These are phyloP conservation scores for Nerophis lumbriciformis DNA, from an alignment of 2,113 vertebrate species.

Conservation along the genomic window DNA sequence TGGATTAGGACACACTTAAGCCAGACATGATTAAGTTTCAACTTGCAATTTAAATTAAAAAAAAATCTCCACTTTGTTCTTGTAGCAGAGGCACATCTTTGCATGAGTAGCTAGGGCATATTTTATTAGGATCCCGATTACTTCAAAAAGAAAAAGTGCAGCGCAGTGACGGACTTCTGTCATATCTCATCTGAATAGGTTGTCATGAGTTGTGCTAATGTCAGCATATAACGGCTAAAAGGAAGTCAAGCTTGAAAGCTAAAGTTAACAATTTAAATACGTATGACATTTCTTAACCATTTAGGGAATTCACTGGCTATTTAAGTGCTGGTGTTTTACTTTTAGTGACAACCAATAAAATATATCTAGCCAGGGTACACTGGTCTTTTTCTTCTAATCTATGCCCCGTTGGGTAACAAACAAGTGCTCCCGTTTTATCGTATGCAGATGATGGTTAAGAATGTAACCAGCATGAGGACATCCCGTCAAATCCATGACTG, in stretches of 20 bases:
- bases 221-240: too few species aligned
- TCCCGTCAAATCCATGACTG: conserved; percentile 51
- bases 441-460: too few species aligned
- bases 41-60: background rate
- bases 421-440: background rate
- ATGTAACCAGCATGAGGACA: conserved; percentile 29
- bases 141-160: conserved; percentile 45
- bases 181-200: too few species aligned
- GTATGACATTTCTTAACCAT: too few species aligned
- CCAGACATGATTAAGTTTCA: background rate
- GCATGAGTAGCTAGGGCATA: conserved; percentile 50
- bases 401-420: background rate
- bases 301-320: too few species aligned
- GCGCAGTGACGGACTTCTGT: conserved; percentile 33
- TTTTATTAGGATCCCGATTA: conserved; percentile 33
- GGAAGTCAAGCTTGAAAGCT: too few species aligned
- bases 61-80: background rate
- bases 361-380: too few species aligned
- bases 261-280: too few species aligned
- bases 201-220: too few species aligned
- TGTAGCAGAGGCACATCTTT: conserved; percentile 36
- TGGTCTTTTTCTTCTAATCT: too few species aligned
- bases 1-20: background rate
- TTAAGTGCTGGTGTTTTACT: too few species aligned
- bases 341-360: too few species aligned